Evolutionary conservation across 2,797 vertebrate genomes (phyloP).

Genomic region (Linurgus olivaceus): DNA sequence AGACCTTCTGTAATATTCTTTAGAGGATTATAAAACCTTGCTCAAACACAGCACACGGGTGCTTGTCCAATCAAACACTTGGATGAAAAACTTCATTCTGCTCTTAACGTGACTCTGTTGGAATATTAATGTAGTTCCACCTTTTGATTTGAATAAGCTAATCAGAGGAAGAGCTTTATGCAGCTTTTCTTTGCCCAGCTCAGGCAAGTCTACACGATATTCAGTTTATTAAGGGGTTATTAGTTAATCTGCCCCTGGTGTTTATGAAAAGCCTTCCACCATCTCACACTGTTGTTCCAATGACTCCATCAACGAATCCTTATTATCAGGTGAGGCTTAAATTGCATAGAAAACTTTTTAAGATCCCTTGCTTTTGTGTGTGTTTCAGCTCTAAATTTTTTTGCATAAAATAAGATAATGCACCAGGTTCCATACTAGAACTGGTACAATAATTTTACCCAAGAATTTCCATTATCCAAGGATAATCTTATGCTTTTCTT

Average conservation of each 20-base stretch:
- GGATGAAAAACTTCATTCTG: neutral
- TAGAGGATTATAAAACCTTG: neutral
- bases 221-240: neutral
- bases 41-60: neutral
- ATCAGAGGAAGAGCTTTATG: neutral
- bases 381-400: neutral
- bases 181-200: neutral
- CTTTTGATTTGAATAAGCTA: neutral
- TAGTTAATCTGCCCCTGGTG: neutral
- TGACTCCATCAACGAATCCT: neutral
- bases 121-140: neutral
- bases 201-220: neutral
- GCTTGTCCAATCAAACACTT: neutral
- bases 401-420: neutral
- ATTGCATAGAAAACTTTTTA: neutral
- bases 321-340: neutral
- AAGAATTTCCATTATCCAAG: neutral
- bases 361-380: neutral
- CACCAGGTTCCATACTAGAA: neutral
- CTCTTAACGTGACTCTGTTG: neutral
- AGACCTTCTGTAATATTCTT: neutral
- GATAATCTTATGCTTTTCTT: neutral
- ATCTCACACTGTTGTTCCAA: neutral
- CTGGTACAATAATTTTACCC: neutral
- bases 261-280: neutral